These are phyloP conservation scores for Mirounga angustirostris DNA, from an alignment of 2,113 vertebrate species.

Conservation along the genomic window DNA sequence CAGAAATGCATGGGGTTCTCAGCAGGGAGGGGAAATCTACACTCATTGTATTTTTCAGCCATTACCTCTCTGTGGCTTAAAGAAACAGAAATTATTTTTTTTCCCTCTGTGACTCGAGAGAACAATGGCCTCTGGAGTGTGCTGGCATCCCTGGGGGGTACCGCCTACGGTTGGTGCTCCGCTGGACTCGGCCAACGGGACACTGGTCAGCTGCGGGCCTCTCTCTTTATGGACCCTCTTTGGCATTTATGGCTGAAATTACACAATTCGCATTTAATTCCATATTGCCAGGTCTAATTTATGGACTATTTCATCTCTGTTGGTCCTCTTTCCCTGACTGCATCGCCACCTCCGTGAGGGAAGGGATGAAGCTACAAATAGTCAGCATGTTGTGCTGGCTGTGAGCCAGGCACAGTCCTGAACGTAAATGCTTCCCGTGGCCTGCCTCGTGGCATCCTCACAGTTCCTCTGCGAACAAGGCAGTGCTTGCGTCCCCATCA, in stretches of 20 bases:
- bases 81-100: background rate
- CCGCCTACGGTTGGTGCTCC: accelerated
- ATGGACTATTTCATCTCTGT: background rate
- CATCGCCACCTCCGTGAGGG: background rate
- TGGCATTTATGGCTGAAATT: background rate
- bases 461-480: too few relatives aligned
- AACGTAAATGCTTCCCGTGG: accelerated
- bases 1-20: background rate
- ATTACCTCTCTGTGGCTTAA: background rate
- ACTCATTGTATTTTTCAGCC: background rate
- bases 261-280: background rate
- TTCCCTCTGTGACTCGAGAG: background rate
- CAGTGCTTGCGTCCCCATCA: background rate
- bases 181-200: accelerated
- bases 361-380: background rate
- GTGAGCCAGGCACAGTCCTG: background rate
- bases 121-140: background rate
- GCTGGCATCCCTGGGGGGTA: background rate
- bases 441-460: background rate
- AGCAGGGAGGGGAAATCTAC: background rate
- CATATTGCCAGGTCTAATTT: background rate
- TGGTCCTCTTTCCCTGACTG: background rate
- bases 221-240: background rate
- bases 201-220: accelerated
- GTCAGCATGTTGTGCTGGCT: accelerated